Evolutionary conservation across 2,113 vertebrate genomes (phyloP).

Genomic region (Melospiza georgiana): DNA sequence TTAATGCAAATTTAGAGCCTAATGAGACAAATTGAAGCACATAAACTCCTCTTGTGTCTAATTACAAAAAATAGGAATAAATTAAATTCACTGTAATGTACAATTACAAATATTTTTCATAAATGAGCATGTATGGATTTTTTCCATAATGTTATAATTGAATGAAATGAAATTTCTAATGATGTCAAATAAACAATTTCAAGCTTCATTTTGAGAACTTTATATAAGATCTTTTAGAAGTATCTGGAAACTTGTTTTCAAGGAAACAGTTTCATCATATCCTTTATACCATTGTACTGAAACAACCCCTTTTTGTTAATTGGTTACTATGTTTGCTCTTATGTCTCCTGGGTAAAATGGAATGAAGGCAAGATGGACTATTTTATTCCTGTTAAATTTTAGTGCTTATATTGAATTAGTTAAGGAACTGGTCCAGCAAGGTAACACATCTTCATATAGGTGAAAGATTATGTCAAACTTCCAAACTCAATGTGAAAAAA

Average conservation of each 20-base stretch:
- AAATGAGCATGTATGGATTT: conserved; percentile 4
- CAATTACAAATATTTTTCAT: conserved; percentile 24
- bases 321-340: background rate
- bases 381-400: conserved; percentile 61
- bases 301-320: conserved; percentile 13
- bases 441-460: conserved; percentile 54
- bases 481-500: conserved; percentile 7
- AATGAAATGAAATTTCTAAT: conserved; percentile 39
- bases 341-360: conserved; percentile 75
- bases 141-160: conserved; percentile 2
- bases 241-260: background rate
- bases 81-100: conserved; percentile 14
- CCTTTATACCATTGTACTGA: background rate
- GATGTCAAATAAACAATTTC: conserved; percentile 11
- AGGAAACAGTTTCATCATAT: background rate
- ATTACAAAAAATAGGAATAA: conserved; percentile 32
- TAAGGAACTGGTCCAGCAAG: conserved; percentile 60
- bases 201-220: background rate
- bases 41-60: conserved; percentile 21
- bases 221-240: background rate
- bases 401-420: conserved; percentile 21
- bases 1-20: conserved; percentile 47
- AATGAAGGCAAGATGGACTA: conserved; percentile 81
- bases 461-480: conserved; percentile 49
- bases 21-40: conserved; percentile 40